Base-by-base conservation (phyloP, 2,113 vertebrate genomes). In the Saimiri boliviensis region DNA sequence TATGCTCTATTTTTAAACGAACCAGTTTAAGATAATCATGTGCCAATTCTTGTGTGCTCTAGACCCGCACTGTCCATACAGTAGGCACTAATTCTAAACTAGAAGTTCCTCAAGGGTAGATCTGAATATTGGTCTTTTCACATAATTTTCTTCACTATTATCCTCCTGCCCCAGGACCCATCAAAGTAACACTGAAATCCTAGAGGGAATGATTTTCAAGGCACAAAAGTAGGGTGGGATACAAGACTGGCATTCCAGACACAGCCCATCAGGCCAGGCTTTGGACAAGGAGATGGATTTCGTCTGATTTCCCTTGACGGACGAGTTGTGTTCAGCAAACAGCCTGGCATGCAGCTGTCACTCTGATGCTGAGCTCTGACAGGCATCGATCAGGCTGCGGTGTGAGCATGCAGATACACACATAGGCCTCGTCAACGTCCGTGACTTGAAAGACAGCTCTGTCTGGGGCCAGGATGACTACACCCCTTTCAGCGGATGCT, bases 261-360 rank as follows among this genome's bases (percentile, higher is more conserved):
- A 95, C 63, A 97, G 95, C 58, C 89, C 76, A 87, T 40, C 0
- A 23, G 96, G 91, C 56, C 52, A 68, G 81, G 52, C 89, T 86
- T 68, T 91, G 93, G 97, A 96, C 97, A 96, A 70, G 90, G 95
- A 98, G 96, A 97, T 98, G 95, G 88, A 97, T 97, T 92, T 95
- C 2, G 66, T 93, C 92, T 97, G 97, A 98, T 97, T 95, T 98
- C 97, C 90, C 90, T 87, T 96, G 97, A 98, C 86, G 37, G 98
- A 97, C 90, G 84, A 85, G 94, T 6, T 90, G 93, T 98, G 97
- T 97, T 97, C 96, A 92, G 98, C 96, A 96, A 98, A 97, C 97
- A 97, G 91, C 91, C 63, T 27, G 68, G 96, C 85, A 12, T 76
- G 91, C 45, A 86, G 94, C 98, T 97, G 97, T 98, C 98, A 97